phyloP scores from a whole-genome alignment of 2,888 invertebrate genomes.

The Nowickia ferox region DNA sequence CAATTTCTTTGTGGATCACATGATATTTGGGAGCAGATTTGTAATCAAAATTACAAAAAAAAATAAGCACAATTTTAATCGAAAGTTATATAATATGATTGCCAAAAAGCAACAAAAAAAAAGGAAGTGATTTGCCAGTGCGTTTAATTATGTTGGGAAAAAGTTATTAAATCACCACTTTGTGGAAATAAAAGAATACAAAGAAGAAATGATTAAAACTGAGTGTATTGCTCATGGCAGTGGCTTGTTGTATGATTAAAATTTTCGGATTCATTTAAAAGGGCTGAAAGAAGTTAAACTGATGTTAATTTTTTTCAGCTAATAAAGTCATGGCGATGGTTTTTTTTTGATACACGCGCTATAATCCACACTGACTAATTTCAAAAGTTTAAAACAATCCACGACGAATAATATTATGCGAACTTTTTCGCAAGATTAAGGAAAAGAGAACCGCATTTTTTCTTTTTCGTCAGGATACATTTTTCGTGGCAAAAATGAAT shows the following conservation, averaged over 20 bases:
- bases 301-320: not conserved
- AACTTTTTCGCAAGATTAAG: no score
- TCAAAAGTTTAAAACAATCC: no score
- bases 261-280: not conserved
- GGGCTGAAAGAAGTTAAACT: conserved; percentile 1
- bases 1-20: conserved; percentile 37
- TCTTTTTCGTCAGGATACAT: no score
- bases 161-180: conserved; percentile 52
- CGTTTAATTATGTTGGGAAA: conserved; percentile 3
- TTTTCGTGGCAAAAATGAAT: no score
- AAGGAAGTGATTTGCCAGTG: not conserved
- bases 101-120: conserved; percentile 35
- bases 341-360: no score
- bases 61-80: not conserved
- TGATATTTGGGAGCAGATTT: not conserved
- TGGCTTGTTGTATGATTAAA: conserved; percentile 57
- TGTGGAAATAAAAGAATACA: conserved; percentile 17
- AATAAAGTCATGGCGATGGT: no score
- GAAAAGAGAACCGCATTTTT: no score
- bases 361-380: no score
- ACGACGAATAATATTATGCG: no score
- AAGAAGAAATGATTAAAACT: conserved; percentile 7
- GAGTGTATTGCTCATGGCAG: conserved; percentile 80
- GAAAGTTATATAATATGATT: conserved; percentile 55
- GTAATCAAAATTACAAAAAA: not conserved